These are phyloP conservation scores for Propithecus coquereli DNA, from an alignment of 2,113 vertebrate species.

Conservation along the genomic window DNA sequence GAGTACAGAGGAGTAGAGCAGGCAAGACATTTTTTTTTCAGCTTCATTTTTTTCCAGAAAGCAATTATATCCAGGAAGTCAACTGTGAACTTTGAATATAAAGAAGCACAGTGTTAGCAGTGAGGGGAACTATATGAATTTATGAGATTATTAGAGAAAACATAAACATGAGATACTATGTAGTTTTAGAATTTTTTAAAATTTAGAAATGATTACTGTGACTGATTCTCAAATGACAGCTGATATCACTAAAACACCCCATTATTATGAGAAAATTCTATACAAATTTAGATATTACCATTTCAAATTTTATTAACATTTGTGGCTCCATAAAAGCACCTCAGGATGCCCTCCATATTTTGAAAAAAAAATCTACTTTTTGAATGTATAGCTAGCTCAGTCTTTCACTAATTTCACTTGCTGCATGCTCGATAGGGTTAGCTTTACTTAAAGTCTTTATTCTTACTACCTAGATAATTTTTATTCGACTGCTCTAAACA, in stretches of 20 bases:
- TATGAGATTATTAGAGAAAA: slow-evolving; percentile 34
- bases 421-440: slow-evolving; percentile 81
- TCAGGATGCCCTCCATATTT: slow-evolving; percentile 79
- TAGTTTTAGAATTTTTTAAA: not conserved
- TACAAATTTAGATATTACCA: slow-evolving; percentile 1
- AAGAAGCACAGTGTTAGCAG: slow-evolving; percentile 22
- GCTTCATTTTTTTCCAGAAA: not conserved
- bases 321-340: slow-evolving; percentile 76
- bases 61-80: slow-evolving; percentile 25
- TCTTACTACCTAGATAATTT: slow-evolving; percentile 79
- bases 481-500: slow-evolving; percentile 82
- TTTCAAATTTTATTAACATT: slow-evolving; percentile 34
- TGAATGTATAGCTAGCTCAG: slow-evolving; percentile 63
- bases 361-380: slow-evolving; percentile 58
- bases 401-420: slow-evolving; percentile 84
- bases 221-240: slow-evolving; percentile 74
- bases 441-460: slow-evolving; percentile 80
- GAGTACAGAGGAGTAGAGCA: not conserved
- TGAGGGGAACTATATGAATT: not conserved
- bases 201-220: slow-evolving; percentile 22
- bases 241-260: slow-evolving; percentile 67
- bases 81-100: slow-evolving; percentile 32
- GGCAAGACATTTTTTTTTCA: not conserved
- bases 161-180: not conserved
- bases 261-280: slow-evolving; percentile 13